Conservation (phyloP, 2,797 vertebrate genomes). For the Acanthurus lineatus region DNA sequence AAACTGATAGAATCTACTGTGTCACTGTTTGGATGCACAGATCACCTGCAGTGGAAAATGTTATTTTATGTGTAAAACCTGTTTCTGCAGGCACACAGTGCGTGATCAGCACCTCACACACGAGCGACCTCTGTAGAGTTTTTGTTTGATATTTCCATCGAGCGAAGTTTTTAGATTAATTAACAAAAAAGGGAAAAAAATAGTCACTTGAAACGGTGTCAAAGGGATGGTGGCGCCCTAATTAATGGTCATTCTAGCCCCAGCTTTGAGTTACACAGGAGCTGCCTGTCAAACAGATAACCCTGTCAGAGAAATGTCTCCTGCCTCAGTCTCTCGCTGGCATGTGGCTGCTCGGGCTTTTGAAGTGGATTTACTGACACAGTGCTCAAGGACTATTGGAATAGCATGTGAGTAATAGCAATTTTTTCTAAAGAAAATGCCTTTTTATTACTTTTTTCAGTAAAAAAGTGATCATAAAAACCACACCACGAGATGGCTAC, state of each 20-base stretch:
- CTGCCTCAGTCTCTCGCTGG: conserved; percentile 61
- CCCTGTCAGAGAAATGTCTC: conserved; percentile 74
- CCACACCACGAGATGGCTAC: conserved; percentile 75
- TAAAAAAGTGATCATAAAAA: conserved; percentile 26
- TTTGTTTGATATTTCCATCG: conserved; percentile 43
- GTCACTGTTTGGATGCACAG: conserved; percentile 58
- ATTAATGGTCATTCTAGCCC: conserved; percentile 91
- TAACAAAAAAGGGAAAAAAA: conserved; percentile 79
- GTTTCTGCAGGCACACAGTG: not conserved
- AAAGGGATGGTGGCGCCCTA: conserved; percentile 83
- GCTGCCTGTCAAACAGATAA: conserved; percentile 77
- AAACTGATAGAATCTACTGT: conserved; percentile 65
- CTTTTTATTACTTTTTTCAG: conserved; percentile 20
- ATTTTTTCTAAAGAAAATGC: conserved; percentile 20
- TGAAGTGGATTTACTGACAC: conserved; percentile 54
- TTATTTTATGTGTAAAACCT: conserved; percentile 42
- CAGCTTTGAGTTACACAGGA: conserved; percentile 87
- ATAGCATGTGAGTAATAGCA: conserved; percentile 12
- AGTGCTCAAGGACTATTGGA: conserved; percentile 34
- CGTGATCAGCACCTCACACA: conserved; percentile 5
- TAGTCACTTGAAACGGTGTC: conserved; percentile 86
- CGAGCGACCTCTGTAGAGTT: not conserved
- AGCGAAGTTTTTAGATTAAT: conserved; percentile 71
- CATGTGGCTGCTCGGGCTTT: conserved; percentile 32
- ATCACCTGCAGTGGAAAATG: conserved; percentile 74